These are phyloP conservation scores for Melanotaenia duboulayi DNA, from an alignment of 2,113 vertebrate genomes.

Conservation along the genomic window DNA sequence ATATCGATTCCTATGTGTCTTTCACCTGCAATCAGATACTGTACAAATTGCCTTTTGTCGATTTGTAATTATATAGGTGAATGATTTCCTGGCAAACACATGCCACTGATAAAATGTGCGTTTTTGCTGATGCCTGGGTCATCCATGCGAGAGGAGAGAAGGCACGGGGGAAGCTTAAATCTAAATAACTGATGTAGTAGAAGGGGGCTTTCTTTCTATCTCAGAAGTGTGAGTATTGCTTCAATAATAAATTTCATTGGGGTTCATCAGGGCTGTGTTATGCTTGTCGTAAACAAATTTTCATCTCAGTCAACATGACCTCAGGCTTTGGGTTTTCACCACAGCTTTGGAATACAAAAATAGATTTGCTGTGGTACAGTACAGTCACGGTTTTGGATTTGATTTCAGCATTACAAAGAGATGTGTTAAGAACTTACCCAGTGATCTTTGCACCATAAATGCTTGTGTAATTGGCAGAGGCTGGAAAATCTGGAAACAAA, in stretches of 20 bases:
- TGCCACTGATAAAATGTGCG: conserved; percentile 42
- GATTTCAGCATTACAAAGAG: conserved; percentile 11
- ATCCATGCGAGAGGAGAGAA: conserved; percentile 26
- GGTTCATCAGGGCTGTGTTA: conserved; percentile 29
- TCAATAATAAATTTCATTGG: conserved; percentile 37
- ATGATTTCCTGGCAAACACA: conserved; percentile 61
- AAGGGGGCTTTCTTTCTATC: background rate
- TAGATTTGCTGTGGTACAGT: conserved; percentile 8
- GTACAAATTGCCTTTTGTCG: conserved; percentile 67
- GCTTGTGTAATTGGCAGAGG: background rate
- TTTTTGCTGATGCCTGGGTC: conserved; percentile 48
- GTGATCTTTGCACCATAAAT: background rate
- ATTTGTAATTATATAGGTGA: conserved; percentile 77
- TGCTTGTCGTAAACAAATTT: conserved; percentile 40
- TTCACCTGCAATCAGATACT: conserved; percentile 69
- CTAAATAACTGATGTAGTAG: conserved; percentile 31
- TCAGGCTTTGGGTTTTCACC: conserved; percentile 32
- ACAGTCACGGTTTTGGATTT: conserved; percentile 7
- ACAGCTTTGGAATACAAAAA: conserved; percentile 38
- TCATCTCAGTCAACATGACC: conserved; percentile 46
- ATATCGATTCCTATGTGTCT: conserved; percentile 59
- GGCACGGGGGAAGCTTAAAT: conserved; percentile 31
- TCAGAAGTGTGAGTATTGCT: conserved; percentile 35
- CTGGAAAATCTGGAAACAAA: background rate
- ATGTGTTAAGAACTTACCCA: background rate